A percentile compares a stretch with the other conserved stretches of the same genome.
Evolutionary conservation across 2,797 vertebrate species (phyloP).

Genomic region (Malurus splendens): DNA sequence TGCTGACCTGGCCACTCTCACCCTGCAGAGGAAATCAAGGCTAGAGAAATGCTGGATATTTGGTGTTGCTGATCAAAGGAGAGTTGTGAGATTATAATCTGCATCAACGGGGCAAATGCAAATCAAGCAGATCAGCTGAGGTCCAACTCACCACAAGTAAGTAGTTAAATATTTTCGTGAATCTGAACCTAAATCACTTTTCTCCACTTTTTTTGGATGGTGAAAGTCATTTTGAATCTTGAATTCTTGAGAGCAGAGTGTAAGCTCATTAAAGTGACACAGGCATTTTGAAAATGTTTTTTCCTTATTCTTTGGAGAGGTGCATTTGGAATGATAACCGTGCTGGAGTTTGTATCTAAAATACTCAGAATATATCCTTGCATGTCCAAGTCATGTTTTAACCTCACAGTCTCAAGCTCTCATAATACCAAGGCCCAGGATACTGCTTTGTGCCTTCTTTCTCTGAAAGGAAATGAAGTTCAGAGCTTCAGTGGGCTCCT

Average conservation of each 20-base stretch:
- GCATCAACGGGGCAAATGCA: background rate
- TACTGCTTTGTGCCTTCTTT: background rate
- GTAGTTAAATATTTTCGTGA: background rate
- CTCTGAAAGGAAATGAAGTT: background rate
- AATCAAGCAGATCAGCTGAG: background rate
- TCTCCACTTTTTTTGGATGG: background rate
- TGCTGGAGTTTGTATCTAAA: background rate
- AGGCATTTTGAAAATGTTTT: background rate
- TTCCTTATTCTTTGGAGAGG: background rate
- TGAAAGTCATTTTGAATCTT: background rate
- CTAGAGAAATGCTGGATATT: background rate
- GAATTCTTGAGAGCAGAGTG: background rate
- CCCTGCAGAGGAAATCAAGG: background rate
- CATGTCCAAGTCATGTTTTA: background rate
- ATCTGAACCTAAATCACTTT: background rate
- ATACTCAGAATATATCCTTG: background rate
- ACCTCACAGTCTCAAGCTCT: background rate
- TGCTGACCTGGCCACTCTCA: background rate
- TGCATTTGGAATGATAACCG: background rate
- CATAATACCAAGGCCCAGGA: background rate
- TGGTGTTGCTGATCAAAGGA: background rate
- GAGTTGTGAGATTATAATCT: background rate
- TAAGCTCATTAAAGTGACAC: background rate
- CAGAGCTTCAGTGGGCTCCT: background rate
- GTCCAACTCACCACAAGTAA: background rate